Base-by-base conservation (phyloP, 1,140 invertebrate genomes). In the Drosophila ambigua region DNA sequence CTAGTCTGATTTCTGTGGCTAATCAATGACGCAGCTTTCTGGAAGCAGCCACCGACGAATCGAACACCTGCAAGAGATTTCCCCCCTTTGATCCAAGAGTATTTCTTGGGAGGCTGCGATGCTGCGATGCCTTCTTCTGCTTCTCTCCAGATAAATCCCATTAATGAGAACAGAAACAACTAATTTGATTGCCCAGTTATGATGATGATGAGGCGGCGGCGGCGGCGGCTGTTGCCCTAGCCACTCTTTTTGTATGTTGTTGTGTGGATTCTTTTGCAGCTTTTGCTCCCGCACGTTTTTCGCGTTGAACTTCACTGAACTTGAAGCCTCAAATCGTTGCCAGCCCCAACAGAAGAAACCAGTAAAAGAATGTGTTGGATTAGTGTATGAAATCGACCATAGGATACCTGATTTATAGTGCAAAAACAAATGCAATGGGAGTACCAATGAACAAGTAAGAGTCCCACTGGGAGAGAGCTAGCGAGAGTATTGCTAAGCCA, bases 221-320 rank as follows among this genome's bases (percentile, higher is more conserved):
- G 50, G 60, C 28, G 62, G 62, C 51, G 16, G 57, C 41, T 28
- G 31, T 31, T 31, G 59, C 52, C 53, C 41, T 63, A 66, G 72
- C 64, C 52, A 66, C 28, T 26, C 49, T 44, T 52, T 59, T 49
- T 60, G 31, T 2, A 31, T 20, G 23, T 53, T 41, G 16, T 16
- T 23, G 24, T 13, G 55, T 28, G 52, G 48, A 64, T 68, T 67
- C 63, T 63, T 58, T 53, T 48, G 46, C 11, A 41, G 61, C 78
- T 82, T 76, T 69, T 88, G 83, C 83, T 88, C 83, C 83, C 83
- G 83, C 83, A 88, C 83, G 83, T 88, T 88, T 88, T 88, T 88
- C 83, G 55, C 83, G 79, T 88, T 88, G 83, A 88, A 88, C 83
- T 79, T 88, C 82, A 82, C 72, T 88, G 83, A 87, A 87, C 82